These are phyloP conservation scores for Acleris holmiana DNA, from an alignment of 2,888 invertebrate species.

Conservation along the genomic window DNA sequence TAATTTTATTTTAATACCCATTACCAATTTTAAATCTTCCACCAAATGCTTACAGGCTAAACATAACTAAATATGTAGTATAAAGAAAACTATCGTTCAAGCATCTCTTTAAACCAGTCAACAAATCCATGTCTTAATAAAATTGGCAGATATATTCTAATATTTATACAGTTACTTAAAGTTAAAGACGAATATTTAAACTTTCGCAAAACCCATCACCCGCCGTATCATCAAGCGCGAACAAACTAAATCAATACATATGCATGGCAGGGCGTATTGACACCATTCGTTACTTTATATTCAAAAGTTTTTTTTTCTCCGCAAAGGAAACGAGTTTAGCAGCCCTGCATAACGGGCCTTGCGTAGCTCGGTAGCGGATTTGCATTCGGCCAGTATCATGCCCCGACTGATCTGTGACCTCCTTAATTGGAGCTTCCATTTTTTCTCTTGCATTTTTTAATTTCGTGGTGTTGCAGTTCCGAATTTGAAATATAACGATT, in stretches of 20 bases:
- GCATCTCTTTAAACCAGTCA: too few species aligned
- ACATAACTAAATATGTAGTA: too few species aligned
- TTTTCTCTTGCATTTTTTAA: slow-evolving; percentile 43
- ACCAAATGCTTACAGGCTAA: too few species aligned
- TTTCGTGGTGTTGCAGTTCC: slow-evolving; percentile 43
- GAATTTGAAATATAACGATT: slow-evolving; percentile 39
- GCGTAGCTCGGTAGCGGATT: slow-evolving; percentile 72
- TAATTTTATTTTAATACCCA: too few species aligned
- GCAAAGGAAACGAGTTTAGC: slow-evolving; percentile 37
- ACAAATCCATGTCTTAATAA: too few species aligned
- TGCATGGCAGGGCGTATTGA: slow-evolving; percentile 1
- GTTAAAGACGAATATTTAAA: too few species aligned
- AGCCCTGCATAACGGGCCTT: slow-evolving; percentile 59
- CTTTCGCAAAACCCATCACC: too few species aligned
- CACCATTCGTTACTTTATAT: slow-evolving; percentile 11
- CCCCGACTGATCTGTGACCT: slow-evolving; percentile 69
- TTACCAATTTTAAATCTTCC: too few species aligned
- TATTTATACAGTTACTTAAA: too few species aligned
- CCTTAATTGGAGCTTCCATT: slow-evolving; percentile 57
- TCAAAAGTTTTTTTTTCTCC: slow-evolving; percentile 13
- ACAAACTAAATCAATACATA: slow-evolving; percentile 22
- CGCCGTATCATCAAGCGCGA: neutral
- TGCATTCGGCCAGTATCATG: slow-evolving; percentile 64
- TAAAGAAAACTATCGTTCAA: too few species aligned
- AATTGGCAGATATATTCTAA: too few species aligned